These are phyloP conservation scores for Drosophila sordidapex DNA, from an alignment of 2,888 invertebrate genomes.

Conservation along the genomic window DNA sequence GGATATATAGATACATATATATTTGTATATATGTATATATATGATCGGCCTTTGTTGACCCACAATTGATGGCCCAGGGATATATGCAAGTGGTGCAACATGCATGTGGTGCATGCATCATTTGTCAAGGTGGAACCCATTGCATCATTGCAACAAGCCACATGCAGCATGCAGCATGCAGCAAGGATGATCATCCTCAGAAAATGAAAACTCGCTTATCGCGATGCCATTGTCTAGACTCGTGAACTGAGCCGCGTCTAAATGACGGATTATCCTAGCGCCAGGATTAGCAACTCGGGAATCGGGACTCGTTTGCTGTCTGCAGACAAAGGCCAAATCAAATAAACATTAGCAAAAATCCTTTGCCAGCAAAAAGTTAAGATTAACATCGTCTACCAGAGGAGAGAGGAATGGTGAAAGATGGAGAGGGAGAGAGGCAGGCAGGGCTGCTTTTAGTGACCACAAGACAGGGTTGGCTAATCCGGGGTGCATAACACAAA, in stretches of 20 bases:
- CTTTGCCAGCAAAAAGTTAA: conserved; percentile 73
- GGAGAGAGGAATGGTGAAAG: not conserved
- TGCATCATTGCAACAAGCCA: conserved; percentile 37
- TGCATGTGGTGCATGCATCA: conserved; percentile 34
- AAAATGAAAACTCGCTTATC: conserved; percentile 47
- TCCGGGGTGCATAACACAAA: conserved; percentile 56
- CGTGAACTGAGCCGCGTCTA: conserved; percentile 75
- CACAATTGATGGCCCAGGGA: conserved; percentile 51
- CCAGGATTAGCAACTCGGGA: conserved; percentile 64
- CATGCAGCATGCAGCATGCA: conserved; percentile 43
- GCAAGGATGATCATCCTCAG: conserved; percentile 32
- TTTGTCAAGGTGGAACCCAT: conserved; percentile 41
- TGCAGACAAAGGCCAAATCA: conserved; percentile 71
- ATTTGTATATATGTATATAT: not conserved
- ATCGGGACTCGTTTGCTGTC: conserved; percentile 8
- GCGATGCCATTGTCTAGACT: conserved; percentile 77
- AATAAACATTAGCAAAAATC: conserved; percentile 76
- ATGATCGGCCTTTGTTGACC: conserved; percentile 58
- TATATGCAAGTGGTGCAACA: conserved; percentile 14
- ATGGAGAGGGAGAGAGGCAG: not conserved
- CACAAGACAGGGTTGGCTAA: conserved; percentile 65
- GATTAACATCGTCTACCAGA: conserved; percentile 70
- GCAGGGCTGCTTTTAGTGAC: conserved; percentile 59
- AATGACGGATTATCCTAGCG: conserved; percentile 79
- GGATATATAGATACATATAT: conserved; percentile 5